Conservation (phyloP, 2,888 invertebrate species). For the Caenorhabditis auriculariae region DNA sequence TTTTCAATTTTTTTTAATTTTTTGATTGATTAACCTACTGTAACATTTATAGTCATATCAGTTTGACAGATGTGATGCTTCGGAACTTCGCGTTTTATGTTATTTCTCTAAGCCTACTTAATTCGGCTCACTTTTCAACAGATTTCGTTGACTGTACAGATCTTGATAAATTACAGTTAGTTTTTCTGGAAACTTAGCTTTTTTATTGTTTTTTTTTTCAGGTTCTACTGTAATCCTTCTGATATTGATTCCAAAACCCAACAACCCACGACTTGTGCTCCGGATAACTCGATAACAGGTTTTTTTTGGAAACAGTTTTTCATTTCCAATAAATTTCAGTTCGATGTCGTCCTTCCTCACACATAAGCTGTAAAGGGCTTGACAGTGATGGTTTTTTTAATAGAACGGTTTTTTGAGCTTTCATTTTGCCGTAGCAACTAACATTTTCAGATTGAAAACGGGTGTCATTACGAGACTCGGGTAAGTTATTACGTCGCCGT, state of each 20-base stretch:
- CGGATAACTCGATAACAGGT: slow-evolving; percentile 49
- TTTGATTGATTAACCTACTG: too few species aligned
- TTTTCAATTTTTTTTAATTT: too few species aligned
- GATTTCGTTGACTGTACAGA: too few species aligned
- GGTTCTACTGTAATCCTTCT: slow-evolving; percentile 32
- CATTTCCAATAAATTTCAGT: slow-evolving; percentile 11
- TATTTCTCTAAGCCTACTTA: too few species aligned
- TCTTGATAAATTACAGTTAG: background rate
- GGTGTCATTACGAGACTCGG: slow-evolving; percentile 34
- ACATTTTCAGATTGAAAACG: slow-evolving; percentile 31
- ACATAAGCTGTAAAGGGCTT: slow-evolving; percentile 21
- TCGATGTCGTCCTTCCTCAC: slow-evolving; percentile 14
- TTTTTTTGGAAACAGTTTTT: background rate
- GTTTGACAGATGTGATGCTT: too few species aligned
- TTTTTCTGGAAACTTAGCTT: background rate
- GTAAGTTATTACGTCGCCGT: slow-evolving; percentile 70
- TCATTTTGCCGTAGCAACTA: background rate
- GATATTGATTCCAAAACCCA: slow-evolving; percentile 34
- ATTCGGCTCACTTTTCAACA: too few species aligned
- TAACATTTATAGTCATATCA: too few species aligned
- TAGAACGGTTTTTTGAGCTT: slow-evolving; percentile 11
- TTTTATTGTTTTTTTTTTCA: slow-evolving; percentile 10
- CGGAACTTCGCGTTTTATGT: too few species aligned
- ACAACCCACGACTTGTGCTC: slow-evolving; percentile 40
- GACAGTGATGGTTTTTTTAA: slow-evolving; percentile 23